These are phyloP conservation scores for Tryphoninae sp. DNA, from an alignment of 2,888 invertebrate species.

Conservation along the genomic window DNA sequence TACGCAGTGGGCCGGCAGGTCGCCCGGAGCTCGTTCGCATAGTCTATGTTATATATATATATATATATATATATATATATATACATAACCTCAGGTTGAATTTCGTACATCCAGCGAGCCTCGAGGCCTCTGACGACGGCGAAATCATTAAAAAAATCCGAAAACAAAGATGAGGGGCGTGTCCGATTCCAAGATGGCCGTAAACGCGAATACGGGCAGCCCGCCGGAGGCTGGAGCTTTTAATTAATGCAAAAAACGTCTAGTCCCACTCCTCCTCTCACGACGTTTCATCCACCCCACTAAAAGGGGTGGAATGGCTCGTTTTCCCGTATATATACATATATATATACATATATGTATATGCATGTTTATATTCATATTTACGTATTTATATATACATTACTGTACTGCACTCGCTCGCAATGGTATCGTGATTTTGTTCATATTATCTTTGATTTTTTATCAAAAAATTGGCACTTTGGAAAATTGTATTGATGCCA, in stretches of 20 bases:
- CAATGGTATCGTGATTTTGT: not conserved
- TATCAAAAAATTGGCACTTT: conserved; percentile 9
- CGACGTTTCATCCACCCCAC: conserved; percentile 36
- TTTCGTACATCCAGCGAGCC: conserved; percentile 52
- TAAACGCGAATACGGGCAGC: conserved; percentile 64
- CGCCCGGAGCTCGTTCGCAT: conserved; percentile 28
- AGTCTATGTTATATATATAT: not conserved
- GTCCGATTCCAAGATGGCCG: conserved; percentile 80
- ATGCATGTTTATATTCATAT: not conserved
- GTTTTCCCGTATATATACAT: conserved; percentile 14
- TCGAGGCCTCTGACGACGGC: conserved; percentile 66
- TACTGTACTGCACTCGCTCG: not conserved
- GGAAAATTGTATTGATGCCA: conserved; percentile 32
- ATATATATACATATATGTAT: not conserved
- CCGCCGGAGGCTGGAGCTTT: conserved; percentile 78
- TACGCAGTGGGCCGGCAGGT: conserved; percentile 36
- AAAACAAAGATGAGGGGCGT: conserved; percentile 80
- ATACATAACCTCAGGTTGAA: conserved; percentile 12
- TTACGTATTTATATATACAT: not conserved
- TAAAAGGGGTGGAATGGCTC: conserved; percentile 37
- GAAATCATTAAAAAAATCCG: conserved; percentile 77
- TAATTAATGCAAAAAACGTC: conserved; percentile 79
- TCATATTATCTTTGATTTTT: conserved; percentile 23
- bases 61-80: conserved; percentile 10
- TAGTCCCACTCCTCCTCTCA: conserved; percentile 42